These are phyloP conservation scores for Stenichneumon culpator DNA, from an alignment of 2,888 invertebrate species.

Conservation along the genomic window DNA sequence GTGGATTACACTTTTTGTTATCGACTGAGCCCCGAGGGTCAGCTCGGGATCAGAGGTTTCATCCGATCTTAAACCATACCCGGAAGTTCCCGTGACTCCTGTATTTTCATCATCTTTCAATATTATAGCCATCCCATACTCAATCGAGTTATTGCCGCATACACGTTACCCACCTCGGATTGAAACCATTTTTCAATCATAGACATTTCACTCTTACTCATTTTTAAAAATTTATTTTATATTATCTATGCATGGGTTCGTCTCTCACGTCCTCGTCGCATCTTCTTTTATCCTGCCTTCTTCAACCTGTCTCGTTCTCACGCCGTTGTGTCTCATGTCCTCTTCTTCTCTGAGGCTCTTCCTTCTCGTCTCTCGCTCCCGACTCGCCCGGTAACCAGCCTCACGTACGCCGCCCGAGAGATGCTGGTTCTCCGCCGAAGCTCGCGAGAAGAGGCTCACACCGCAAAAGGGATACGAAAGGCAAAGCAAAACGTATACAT, in stretches of 20 bases:
- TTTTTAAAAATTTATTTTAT: neutral
- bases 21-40: no score
- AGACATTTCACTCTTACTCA: constrained; percentile 28
- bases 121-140: neutral
- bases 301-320: constrained; percentile 52
- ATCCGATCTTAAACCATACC: neutral
- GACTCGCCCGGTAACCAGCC: constrained; percentile 57
- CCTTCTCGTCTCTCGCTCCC: constrained; percentile 20
- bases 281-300: constrained; percentile 33
- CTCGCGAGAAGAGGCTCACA: constrained; percentile 36
- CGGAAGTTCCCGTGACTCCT: constrained; percentile 4
- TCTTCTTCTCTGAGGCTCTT: neutral
- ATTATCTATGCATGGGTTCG: neutral
- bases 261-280: constrained; percentile 32
- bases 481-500: constrained; percentile 35
- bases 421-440: constrained; percentile 29
- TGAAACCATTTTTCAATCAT: constrained; percentile 45
- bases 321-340: constrained; percentile 48
- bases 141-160: constrained; percentile 4
- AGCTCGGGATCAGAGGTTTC: no score
- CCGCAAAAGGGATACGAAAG: constrained; percentile 66
- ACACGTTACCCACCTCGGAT: neutral
- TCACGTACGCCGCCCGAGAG: constrained; percentile 46
- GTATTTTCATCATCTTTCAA: constrained; percentile 9
- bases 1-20: no score